Conservation (phyloP, 2,797 vertebrate genomes). For the Sebastes elongatus region DNA sequence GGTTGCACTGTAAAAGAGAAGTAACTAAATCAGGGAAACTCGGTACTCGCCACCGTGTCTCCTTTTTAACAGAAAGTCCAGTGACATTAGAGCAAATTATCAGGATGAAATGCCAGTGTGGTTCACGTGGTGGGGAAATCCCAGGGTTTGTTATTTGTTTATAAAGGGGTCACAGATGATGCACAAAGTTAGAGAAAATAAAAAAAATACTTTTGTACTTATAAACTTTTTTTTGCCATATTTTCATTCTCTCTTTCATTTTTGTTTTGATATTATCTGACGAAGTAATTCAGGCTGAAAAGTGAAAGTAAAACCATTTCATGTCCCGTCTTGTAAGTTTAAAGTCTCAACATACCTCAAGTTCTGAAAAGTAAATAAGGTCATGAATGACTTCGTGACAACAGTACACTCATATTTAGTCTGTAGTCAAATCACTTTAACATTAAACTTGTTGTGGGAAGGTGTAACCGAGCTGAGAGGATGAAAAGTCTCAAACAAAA, state of each 20-base stretch:
- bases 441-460: background rate
- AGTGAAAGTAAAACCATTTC: conserved; percentile 8
- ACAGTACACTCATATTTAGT: background rate
- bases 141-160: conserved; percentile 16
- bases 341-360: background rate
- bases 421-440: background rate
- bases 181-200: background rate
- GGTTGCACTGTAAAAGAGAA: conserved; percentile 26
- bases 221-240: background rate
- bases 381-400: background rate
- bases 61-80: background rate
- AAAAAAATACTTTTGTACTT: background rate
- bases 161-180: background rate
- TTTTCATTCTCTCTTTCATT: background rate
- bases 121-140: conserved; percentile 13
- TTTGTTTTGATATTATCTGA: background rate
- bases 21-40: conserved; percentile 21
- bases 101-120: background rate
- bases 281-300: background rate
- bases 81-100: background rate
- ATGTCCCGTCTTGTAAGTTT: background rate
- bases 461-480: background rate
- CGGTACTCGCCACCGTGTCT: background rate
- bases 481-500: background rate
- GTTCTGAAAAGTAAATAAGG: background rate